These are phyloP conservation scores for Tachina grossa DNA, from an alignment of 2,888 invertebrate species.

Conservation along the genomic window DNA sequence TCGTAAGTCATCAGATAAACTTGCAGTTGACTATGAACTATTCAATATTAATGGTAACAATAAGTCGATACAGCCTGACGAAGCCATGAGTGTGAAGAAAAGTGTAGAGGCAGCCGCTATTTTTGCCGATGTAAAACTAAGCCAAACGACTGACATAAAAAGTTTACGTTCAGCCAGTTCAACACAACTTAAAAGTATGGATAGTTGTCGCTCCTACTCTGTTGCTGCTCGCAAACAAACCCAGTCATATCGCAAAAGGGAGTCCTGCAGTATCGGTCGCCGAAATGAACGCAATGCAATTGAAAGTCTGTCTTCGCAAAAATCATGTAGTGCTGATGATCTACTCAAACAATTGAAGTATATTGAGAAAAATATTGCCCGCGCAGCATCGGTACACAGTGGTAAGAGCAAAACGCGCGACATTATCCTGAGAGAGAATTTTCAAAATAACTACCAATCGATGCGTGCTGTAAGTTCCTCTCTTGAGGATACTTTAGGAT, in stretches of 20 bases:
- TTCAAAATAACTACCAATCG: constrained; percentile 80
- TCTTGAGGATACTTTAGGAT: constrained; percentile 83
- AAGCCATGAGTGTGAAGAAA: constrained; percentile 92
- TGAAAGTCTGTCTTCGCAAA: constrained; percentile 74
- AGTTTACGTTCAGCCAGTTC: constrained; percentile 79
- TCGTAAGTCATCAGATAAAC: constrained; percentile 84
- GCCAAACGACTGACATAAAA: constrained; percentile 88
- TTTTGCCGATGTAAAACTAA: constrained; percentile 90
- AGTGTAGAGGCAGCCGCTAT: constrained; percentile 94
- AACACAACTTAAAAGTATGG: constrained; percentile 60
- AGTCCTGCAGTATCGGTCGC: constrained; percentile 78
- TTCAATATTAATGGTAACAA: constrained; percentile 85
- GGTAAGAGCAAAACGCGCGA: constrained; percentile 70
- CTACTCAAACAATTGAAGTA: constrained; percentile 79
- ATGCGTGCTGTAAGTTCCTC: constrained; percentile 82
- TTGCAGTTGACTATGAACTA: constrained; percentile 90
- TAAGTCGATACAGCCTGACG: constrained; percentile 85
- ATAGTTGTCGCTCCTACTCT: constrained; percentile 75
- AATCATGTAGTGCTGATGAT: constrained; percentile 80
- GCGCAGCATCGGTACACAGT: constrained; percentile 75
- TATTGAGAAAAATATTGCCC: constrained; percentile 77
- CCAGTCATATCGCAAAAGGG: constrained; percentile 76
- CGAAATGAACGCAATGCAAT: constrained; percentile 73
- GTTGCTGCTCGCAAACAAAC: constrained; percentile 73
- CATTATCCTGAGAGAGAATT: constrained; percentile 66